Evolutionary conservation across 2,888 invertebrate species (phyloP), one percentile per base, ranked within the genome.

Genomic region (Pammene aurita): DNA sequence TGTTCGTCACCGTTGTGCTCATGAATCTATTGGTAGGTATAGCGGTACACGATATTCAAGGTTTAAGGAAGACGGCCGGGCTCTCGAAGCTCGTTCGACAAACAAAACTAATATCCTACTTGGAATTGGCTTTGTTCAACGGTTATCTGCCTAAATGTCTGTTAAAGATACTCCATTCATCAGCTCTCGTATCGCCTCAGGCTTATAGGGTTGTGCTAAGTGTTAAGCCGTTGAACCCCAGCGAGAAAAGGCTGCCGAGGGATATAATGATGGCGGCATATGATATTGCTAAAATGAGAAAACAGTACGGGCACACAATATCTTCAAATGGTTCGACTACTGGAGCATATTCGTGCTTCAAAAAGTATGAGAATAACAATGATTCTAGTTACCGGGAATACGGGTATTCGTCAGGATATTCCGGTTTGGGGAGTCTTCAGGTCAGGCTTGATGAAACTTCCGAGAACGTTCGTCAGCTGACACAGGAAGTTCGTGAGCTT

Each of bases 1-100:
- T 97, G 77, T 96, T 97, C 80, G 97, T 97, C 0, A 97, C 97
- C 0, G 96, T 97, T 2, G 96, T 97, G 7, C 89, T 97, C 54
- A 97, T 97, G 97, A 97, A 97, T 86, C 87, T 97, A 0, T 90
- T 97, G 0, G 96, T 97, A 14, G 97, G 97, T 83, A 97, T 97
- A 74, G 97, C 97, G 0, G 97, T 97, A 5, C 96, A 97, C 77
- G 97, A 97, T 80, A 97, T 97, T 69, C 97, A 97, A 82, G 97
- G 97, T 0, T 88, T 97, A 13, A 95, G 96, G 75, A 97, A 97
- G 91, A 97, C 97, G 0, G 97, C 97, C 0, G 97, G 96, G 0
- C 89, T 97, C 0, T 96, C 96, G 0, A 97, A 97, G 80, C 90
- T 97, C 7, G 97, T 97, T 10, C 93, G 97, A 13, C 97, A 97